Percentiles rank a stretch among this genome's conserved stretches.
These are phyloP conservation scores for Myiotriccus ornatus DNA, from an alignment of 2,797 vertebrate genomes.

Conservation along the genomic window DNA sequence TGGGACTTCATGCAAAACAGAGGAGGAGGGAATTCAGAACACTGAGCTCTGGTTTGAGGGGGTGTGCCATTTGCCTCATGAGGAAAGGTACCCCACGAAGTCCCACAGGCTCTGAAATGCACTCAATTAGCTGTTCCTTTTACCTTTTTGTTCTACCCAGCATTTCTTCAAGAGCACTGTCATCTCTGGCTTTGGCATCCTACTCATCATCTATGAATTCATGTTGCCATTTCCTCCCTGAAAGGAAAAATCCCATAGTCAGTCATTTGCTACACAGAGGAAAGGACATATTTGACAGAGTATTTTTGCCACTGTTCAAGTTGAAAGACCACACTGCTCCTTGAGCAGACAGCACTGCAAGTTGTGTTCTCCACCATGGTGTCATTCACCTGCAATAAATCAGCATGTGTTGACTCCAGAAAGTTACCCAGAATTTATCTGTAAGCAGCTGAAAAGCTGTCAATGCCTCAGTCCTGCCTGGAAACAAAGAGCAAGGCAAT, in stretches of 20 bases:
- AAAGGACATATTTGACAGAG: not conserved
- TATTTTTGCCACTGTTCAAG: not conserved
- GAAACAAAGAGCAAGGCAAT: not conserved
- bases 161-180: slow-evolving; percentile 68
- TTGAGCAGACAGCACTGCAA: not conserved
- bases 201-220: slow-evolving; percentile 65
- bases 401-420: not conserved
- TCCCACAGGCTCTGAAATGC: slow-evolving; percentile 19
- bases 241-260: slow-evolving; percentile 57
- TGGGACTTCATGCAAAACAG: slow-evolving; percentile 16
- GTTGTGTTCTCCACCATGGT: not conserved
- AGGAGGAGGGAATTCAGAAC: not conserved
- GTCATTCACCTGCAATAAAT: not conserved
- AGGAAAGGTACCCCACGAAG: not conserved
- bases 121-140: slow-evolving; percentile 58
- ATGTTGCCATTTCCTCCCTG: slow-evolving; percentile 58
- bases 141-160: slow-evolving; percentile 67
- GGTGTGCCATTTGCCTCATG: not conserved
- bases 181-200: slow-evolving; percentile 67
- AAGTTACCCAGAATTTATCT: not conserved
- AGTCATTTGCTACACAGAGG: slow-evolving; percentile 28
- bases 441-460: slow-evolving; percentile 12
- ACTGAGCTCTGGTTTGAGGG: not conserved
- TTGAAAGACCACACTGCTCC: not conserved
- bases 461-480: not conserved